phyloP scores from a whole-genome alignment of 2,888 invertebrate genomes.

The Anagyrus pseudococci region DNA sequence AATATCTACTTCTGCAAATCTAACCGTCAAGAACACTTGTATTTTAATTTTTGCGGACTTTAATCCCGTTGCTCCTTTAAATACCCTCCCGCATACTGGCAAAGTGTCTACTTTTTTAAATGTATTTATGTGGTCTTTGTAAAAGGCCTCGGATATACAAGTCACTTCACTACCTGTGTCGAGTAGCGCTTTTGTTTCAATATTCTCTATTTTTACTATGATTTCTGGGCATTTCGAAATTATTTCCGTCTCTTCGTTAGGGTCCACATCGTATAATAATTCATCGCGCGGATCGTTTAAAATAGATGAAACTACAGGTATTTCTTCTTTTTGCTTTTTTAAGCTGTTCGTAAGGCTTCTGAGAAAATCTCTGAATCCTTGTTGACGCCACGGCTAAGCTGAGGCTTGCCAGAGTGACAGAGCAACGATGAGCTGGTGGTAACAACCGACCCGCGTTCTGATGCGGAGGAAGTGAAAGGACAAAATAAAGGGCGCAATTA shows the following conservation, averaged over 20 bases:
- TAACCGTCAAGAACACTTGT: neutral
- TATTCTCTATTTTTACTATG: neutral
- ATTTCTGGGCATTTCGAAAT: conserved; percentile 1
- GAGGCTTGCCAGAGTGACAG: too few relatives aligned
- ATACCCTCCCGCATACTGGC: neutral
- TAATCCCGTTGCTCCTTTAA: neutral
- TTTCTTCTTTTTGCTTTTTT: too few relatives aligned
- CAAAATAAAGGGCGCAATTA: too few relatives aligned
- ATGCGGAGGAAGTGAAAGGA: too few relatives aligned
- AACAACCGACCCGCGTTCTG: too few relatives aligned
- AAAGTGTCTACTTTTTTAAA: neutral
- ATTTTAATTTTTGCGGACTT: neutral
- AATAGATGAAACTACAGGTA: too few relatives aligned
- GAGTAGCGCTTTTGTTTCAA: neutral
- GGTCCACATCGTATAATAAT: neutral
- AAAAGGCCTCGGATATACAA: conserved; percentile 5
- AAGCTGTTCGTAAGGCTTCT: too few relatives aligned
- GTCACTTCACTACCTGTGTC: conserved; percentile 17
- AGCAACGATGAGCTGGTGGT: too few relatives aligned
- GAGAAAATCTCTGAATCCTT: too few relatives aligned
- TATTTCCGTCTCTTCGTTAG: neutral
- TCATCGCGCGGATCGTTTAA: neutral
- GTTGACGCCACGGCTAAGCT: too few relatives aligned
- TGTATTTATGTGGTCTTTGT: neutral
- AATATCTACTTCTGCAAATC: neutral